A percentile compares a stretch with the other conserved stretches of the same genome.
Evolutionary conservation across 2,113 vertebrate genomes (phyloP).

Genomic region (Carollia perspicillata): DNA sequence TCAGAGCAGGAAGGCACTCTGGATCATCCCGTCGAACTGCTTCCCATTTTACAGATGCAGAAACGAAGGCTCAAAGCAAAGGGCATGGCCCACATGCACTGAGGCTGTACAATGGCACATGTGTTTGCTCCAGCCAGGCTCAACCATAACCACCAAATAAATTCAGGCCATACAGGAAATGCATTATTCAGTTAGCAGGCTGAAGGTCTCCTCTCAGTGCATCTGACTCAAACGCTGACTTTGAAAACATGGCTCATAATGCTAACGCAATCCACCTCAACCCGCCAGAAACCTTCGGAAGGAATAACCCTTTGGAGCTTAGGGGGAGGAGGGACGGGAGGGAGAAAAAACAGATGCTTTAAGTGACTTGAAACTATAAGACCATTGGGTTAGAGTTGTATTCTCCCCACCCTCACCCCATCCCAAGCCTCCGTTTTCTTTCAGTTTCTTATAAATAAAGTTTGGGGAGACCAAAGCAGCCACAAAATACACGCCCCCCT

Average conservation of each 20-base stretch:
- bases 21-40: background rate
- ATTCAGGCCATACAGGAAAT: constrained; percentile 69
- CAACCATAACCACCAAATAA: constrained; percentile 47
- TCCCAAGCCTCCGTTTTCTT: constrained; percentile 60
- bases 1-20: background rate
- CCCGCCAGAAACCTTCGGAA: constrained; percentile 38
- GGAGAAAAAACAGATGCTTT: constrained; percentile 59
- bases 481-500: background rate
- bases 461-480: constrained; percentile 58
- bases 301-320: constrained; percentile 63
- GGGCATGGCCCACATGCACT: background rate
- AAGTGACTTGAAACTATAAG: constrained; percentile 45
- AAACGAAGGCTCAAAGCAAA: background rate
- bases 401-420: constrained; percentile 19
- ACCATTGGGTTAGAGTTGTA: background rate
- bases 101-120: background rate
- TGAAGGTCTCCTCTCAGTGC: constrained; percentile 39
- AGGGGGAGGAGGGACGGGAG: background rate
- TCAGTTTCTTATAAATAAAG: constrained; percentile 74
- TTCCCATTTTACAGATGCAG: constrained; percentile 51
- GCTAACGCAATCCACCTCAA: constrained; percentile 51
- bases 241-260: constrained; percentile 52
- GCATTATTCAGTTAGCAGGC: constrained; percentile 45
- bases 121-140: constrained; percentile 32
- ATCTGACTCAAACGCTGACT: constrained; percentile 66